phyloP scores from a whole-genome alignment of 2,797 vertebrate species.

The Poeciliopsis gracilis region DNA sequence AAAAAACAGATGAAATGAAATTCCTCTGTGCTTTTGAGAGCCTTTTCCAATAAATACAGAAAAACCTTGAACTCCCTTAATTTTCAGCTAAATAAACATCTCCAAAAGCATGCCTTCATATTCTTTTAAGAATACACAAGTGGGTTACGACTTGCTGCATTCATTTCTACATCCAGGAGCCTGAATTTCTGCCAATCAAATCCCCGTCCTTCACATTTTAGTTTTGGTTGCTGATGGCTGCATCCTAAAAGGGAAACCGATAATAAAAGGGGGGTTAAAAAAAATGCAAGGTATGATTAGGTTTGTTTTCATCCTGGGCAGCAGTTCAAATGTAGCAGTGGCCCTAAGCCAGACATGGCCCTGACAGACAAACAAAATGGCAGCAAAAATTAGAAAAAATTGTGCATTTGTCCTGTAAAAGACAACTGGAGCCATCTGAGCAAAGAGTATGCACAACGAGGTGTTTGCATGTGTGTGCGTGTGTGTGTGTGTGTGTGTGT shows the following conservation, averaged over 20 bases:
- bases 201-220: slow-evolving; percentile 74
- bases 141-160: slow-evolving; percentile 67
- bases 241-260: slow-evolving; percentile 63
- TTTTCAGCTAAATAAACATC: slow-evolving; percentile 67
- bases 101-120: slow-evolving; percentile 40
- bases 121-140: slow-evolving; percentile 54
- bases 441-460: slow-evolving; percentile 47
- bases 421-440: slow-evolving; percentile 56
- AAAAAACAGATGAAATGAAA: slow-evolving; percentile 52
- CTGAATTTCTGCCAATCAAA: slow-evolving; percentile 51
- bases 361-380: slow-evolving; percentile 51
- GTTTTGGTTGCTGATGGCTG: slow-evolving; percentile 55
- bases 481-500: slow-evolving; percentile 27
- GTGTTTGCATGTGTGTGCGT: slow-evolving; percentile 27
- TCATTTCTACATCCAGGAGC: slow-evolving; percentile 62
- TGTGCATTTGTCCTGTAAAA: slow-evolving; percentile 67
- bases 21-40: slow-evolving; percentile 61
- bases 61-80: slow-evolving; percentile 74
- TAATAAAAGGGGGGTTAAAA: slow-evolving; percentile 35
- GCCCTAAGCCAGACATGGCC: slow-evolving; percentile 57
- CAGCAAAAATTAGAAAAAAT: slow-evolving; percentile 33
- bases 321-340: slow-evolving; percentile 69
- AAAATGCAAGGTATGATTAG: slow-evolving; percentile 64
- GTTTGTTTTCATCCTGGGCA: slow-evolving; percentile 69
- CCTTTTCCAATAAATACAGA: slow-evolving; percentile 47